Percentiles rank a stretch among this genome's conserved stretches.
These are phyloP conservation scores for Orchestia grillus DNA, from an alignment of 1,140 invertebrate genomes.

Conservation along the genomic window DNA sequence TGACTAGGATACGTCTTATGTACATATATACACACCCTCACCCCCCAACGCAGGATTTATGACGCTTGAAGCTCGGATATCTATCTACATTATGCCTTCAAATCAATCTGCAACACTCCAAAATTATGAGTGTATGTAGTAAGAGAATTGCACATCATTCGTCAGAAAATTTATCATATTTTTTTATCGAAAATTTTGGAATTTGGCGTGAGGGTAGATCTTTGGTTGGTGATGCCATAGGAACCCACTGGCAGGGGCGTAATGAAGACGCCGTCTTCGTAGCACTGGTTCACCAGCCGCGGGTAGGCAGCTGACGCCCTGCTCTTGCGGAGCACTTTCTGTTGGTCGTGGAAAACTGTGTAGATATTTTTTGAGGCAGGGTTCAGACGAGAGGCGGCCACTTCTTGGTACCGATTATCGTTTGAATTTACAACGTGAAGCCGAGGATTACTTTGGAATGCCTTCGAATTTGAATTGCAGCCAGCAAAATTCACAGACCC, in stretches of 20 bases:
- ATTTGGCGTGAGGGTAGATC: conserved; percentile 50
- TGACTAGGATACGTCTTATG: background rate
- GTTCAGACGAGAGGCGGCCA: background rate
- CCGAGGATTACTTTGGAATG: background rate
- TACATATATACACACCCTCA: no score
- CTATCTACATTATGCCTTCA: background rate
- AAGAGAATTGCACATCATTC: background rate
- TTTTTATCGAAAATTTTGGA: conserved; percentile 54
- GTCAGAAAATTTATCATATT: background rate
- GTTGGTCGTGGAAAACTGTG: conserved; percentile 17
- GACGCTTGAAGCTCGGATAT: no score
- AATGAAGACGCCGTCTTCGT: background rate
- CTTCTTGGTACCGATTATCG: background rate
- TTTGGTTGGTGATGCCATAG: conserved; percentile 27
- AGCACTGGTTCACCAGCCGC: background rate
- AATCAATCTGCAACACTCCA: background rate
- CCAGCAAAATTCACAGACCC: background rate
- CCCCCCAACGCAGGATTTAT: no score
- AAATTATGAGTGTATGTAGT: background rate
- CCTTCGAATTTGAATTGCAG: background rate
- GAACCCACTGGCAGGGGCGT: background rate
- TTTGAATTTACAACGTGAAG: background rate
- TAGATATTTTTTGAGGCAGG: conserved; percentile 4
- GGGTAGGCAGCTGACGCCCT: background rate
- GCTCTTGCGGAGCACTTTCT: conserved; percentile 16